A percentile compares a stretch with the other conserved stretches of the same genome.
These are phyloP conservation scores for Conus canariensis DNA, from an alignment of 2,888 invertebrate species.

Conservation along the genomic window DNA sequence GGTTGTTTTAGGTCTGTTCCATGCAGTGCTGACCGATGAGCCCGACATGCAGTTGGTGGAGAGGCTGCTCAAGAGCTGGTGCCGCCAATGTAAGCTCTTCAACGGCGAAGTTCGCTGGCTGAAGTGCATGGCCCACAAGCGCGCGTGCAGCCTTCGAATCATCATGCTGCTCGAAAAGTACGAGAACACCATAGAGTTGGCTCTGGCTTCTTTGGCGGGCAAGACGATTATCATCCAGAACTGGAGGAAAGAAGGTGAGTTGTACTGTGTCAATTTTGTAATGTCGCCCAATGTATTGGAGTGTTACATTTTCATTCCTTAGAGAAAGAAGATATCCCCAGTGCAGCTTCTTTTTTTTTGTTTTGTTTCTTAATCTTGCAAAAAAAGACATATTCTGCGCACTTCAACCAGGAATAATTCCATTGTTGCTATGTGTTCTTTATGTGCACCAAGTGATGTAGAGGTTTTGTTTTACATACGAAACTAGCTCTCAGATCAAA, in stretches of 20 bases:
- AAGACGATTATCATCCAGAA: conserved; percentile 45
- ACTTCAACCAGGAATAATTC: no score
- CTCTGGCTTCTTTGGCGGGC: conserved; percentile 65
- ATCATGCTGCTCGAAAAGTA: conserved; percentile 64
- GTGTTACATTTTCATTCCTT: no score
- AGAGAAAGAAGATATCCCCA: no score
- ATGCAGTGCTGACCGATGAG: conserved; percentile 55
- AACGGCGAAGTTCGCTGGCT: conserved; percentile 53
- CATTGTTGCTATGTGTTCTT: no score
- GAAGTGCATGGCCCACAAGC: conserved; percentile 52
- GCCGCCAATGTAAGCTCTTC: conserved; percentile 59
- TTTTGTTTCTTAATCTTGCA: no score
- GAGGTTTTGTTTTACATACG: no score
- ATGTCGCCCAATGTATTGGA: not conserved
- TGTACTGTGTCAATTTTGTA: not conserved
- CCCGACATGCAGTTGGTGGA: conserved; percentile 59
- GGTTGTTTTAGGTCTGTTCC: conserved; percentile 56
- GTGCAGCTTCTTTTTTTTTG: no score
- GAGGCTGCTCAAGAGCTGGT: conserved; percentile 65
- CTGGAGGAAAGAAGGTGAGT: conserved; percentile 44
- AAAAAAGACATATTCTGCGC: no score
- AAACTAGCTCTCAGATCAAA: no score
- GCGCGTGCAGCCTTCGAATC: conserved; percentile 55
- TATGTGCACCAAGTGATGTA: no score
- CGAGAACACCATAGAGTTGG: conserved; percentile 69